These are phyloP conservation scores for Dipodomys stephensi DNA, from an alignment of 2,113 vertebrate species.

Conservation along the genomic window DNA sequence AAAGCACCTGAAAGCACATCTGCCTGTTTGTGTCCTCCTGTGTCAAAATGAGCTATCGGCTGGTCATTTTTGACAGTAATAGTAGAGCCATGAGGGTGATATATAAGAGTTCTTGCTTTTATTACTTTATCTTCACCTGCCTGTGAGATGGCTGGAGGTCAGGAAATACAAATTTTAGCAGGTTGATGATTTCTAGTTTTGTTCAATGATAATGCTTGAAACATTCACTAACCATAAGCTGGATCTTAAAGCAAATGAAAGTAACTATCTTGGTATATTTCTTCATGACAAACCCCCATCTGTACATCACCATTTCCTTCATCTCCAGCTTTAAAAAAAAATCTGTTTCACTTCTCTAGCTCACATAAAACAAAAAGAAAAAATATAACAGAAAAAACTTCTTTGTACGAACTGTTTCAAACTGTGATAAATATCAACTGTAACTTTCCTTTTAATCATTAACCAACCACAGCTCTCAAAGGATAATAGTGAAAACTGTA, in stretches of 20 bases:
- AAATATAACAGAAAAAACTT: background rate
- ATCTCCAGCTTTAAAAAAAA: background rate
- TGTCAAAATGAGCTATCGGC: background rate
- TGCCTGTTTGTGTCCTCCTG: background rate
- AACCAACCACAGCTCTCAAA: background rate
- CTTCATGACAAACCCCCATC: background rate
- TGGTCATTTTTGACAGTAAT: background rate
- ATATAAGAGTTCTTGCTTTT: background rate
- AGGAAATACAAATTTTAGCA: background rate
- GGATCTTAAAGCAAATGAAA: background rate
- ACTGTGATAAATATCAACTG: background rate
- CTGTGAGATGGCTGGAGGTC: background rate
- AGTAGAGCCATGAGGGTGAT: background rate
- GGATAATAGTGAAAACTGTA: background rate
- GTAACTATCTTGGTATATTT: background rate
- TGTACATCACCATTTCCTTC: background rate
- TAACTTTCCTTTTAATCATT: conserved; percentile 11
- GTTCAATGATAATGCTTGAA: background rate
- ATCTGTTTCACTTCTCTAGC: background rate
- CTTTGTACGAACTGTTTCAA: background rate
- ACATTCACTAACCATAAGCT: background rate
- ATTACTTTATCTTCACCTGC: background rate
- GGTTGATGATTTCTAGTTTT: background rate
- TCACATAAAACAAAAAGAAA: background rate
- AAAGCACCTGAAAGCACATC: background rate